A percentile compares a stretch with the other conserved stretches of the same genome.
phyloP scores from a whole-genome alignment of 2,113 vertebrate species.

The Odocoileus virginianus region DNA sequence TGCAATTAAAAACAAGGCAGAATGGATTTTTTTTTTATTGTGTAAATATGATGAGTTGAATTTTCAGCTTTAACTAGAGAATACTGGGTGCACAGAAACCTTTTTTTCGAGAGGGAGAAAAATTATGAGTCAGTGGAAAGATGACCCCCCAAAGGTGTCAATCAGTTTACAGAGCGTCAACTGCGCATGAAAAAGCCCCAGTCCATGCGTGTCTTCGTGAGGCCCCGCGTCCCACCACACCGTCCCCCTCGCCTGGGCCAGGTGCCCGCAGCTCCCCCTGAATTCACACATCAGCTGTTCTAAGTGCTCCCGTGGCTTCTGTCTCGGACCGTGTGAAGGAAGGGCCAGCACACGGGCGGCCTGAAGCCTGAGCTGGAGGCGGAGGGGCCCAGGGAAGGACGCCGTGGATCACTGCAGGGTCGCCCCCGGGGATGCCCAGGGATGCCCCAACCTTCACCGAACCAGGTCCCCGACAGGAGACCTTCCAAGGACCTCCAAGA shows the following conservation, averaged over 20 bases:
- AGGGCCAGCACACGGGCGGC: neutral
- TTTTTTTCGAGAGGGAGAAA: constrained; percentile 84
- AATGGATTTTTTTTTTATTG: constrained; percentile 91
- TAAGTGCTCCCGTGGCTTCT: neutral
- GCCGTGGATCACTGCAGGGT: fast-evolving
- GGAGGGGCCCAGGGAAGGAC: no score
- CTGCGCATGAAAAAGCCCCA: constrained; percentile 91
- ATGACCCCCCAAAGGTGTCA: constrained; percentile 88
- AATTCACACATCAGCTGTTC: neutral
- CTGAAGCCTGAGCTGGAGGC: neutral
- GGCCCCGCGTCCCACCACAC: neutral
- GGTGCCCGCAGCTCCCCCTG: neutral
- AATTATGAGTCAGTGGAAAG: constrained; percentile 88
- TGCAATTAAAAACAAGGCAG: constrained; percentile 94
- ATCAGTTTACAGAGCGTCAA: constrained; percentile 94
- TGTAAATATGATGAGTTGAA: constrained; percentile 93
- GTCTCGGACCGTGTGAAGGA: neutral
- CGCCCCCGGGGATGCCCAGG: fast-evolving
- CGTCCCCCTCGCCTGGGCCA: constrained; percentile 9
- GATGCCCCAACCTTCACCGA: fast-evolving
- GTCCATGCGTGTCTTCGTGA: constrained; percentile 71
- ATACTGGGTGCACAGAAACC: constrained; percentile 78
- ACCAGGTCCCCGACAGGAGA: no score
- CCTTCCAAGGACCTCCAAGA: neutral
- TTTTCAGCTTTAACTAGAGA: constrained; percentile 86